Base-by-base conservation (phyloP, 2,888 invertebrate genomes). In the Phoenoteleia sp. region DNA sequence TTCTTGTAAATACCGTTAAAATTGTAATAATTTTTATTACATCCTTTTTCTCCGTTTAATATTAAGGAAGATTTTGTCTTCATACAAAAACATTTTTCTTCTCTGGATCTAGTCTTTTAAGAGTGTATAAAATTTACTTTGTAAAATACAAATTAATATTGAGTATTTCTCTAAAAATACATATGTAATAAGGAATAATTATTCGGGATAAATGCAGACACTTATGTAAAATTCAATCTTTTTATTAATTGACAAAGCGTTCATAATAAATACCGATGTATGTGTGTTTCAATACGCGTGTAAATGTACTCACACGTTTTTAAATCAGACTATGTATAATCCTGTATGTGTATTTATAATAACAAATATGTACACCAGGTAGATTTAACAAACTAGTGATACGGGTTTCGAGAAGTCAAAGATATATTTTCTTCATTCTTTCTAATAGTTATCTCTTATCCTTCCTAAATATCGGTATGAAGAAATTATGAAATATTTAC, bases 221-320 rank as follows among this genome's bases (percentile, higher is more conserved):
- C 9, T 60, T 25, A 23, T 9, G 15, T 85, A 92, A 93, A 93
- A 93, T 93, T 92, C 91, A 92, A 92, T 93, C 91, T 88, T 92
- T 92, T 92, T 93, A 93, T 93, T 93, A 93, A 93, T 93, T 93
- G 93, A 93, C 93, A 93, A 93, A 93, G 93, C 93, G 92, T 93
- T 93, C 91, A 92, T 93, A 93, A 92, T 93, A 91, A 92, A 92
- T 93, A 92, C 89, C 90, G 88, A 91, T 91, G 89, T 91, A 89
- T 90, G 88, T 89, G 84, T 85, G 82, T 86, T 85, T 74, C 79
- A 83, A 81, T 77, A 42, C 80, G 81, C 76, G 67, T 76, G 69
- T 71, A 74, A 81, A 84, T 85, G 76, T 82, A 87, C 87, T 87
- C 88, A 83, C 88, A 84, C 84, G 72, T 81, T 42, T 75, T 69